These are phyloP conservation scores for Pterocles burchelli DNA, from an alignment of 2,113 vertebrate genomes.

Conservation along the genomic window DNA sequence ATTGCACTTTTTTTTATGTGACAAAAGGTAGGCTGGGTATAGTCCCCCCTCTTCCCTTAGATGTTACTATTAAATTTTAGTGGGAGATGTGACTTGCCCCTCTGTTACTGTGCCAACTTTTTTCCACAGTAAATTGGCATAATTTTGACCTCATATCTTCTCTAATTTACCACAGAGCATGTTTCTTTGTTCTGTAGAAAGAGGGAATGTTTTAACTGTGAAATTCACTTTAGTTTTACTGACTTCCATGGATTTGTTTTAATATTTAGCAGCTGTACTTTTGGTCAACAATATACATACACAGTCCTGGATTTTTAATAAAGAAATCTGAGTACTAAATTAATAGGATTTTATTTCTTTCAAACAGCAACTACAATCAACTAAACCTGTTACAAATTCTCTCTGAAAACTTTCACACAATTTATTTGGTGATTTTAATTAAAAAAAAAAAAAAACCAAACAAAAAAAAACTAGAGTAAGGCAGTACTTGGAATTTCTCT, in stretches of 20 bases:
- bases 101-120: background rate
- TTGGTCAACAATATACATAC: background rate
- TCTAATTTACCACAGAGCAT: background rate
- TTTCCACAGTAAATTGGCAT: background rate
- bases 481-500: background rate
- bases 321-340: background rate
- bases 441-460: background rate
- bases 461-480: background rate
- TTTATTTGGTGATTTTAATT: background rate
- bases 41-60: background rate
- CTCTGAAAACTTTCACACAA: background rate
- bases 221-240: background rate
- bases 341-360: background rate
- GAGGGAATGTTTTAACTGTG: background rate
- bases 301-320: background rate
- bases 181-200: background rate
- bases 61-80: background rate
- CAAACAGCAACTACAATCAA: background rate
- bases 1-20: background rate
- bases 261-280: background rate
- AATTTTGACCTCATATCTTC: background rate
- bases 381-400: background rate
- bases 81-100: fast-evolving
- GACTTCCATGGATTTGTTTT: background rate
- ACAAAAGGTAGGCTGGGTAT: fast-evolving